Evolutionary conservation across 2,888 invertebrate species (phyloP).

Genomic region (Trichogramma evanescens): DNA sequence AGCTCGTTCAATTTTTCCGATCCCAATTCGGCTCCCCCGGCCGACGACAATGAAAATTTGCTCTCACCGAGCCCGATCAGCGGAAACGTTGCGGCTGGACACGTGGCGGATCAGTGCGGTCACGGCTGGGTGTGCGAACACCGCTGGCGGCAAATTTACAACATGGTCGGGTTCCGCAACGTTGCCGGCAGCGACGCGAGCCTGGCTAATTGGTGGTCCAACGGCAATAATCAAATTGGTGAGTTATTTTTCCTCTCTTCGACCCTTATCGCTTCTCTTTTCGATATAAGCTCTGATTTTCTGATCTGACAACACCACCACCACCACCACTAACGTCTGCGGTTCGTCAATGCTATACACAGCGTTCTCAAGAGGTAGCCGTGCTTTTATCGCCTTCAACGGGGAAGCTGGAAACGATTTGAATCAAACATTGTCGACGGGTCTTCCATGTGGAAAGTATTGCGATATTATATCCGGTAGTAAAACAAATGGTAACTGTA

Average conservation of each 20-base stretch:
- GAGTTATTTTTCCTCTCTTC: slow-evolving; percentile 27
- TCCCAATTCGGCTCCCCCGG: slow-evolving; percentile 42
- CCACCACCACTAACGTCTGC: too few relatives aligned
- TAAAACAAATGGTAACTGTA: slow-evolving; percentile 52
- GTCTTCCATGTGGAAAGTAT: slow-evolving; percentile 68
- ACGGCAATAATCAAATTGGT: slow-evolving; percentile 48
- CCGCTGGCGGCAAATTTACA: slow-evolving; percentile 41
- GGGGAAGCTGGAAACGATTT: slow-evolving; percentile 55
- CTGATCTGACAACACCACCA: too few relatives aligned
- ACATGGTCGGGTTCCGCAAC: slow-evolving; percentile 45
- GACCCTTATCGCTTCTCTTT: too few relatives aligned
- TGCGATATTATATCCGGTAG: slow-evolving; percentile 78
- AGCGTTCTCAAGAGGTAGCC: slow-evolving; percentile 28
- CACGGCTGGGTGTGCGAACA: slow-evolving; percentile 47
- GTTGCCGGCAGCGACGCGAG: slow-evolving; percentile 34
- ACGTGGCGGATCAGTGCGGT: slow-evolving; percentile 30
- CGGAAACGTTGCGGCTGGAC: slow-evolving; percentile 21
- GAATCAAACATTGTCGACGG: slow-evolving; percentile 57
- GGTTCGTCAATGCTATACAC: too few relatives aligned
- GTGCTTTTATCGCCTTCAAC: slow-evolving; percentile 67
- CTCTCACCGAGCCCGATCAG: slow-evolving; percentile 41
- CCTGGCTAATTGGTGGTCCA: slow-evolving; percentile 49
- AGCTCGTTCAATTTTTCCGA: slow-evolving; percentile 50
- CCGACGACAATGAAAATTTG: slow-evolving; percentile 40
- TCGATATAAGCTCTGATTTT: too few relatives aligned